Percentiles rank a stretch among this genome's conserved stretches.
Evolutionary conservation across 2,113 vertebrate genomes (phyloP).

Genomic region (Accipiter cooperii): DNA sequence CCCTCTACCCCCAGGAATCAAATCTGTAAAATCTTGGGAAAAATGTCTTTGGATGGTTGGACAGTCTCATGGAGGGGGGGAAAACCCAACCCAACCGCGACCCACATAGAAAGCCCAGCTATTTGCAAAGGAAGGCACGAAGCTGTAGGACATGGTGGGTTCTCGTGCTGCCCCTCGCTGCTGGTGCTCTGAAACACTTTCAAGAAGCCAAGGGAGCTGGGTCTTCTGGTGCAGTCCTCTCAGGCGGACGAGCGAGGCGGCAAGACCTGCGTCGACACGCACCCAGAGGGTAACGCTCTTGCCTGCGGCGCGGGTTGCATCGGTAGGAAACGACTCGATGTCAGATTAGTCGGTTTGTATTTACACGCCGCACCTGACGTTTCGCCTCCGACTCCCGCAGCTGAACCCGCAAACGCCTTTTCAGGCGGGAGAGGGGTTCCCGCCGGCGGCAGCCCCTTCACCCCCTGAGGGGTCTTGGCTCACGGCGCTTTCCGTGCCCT

Average conservation of each 20-base stretch:
- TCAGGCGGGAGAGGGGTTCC: neutral
- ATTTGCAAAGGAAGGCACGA: neutral
- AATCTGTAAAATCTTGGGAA: neutral
- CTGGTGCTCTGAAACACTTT: neutral
- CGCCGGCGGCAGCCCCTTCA: neutral
- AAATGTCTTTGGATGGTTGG: neutral
- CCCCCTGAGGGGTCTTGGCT: rapidly evolving
- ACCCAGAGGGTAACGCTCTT: neutral
- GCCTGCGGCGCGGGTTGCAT: rapidly evolving
- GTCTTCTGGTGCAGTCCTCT: neutral
- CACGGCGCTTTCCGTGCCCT: neutral
- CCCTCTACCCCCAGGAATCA: neutral
- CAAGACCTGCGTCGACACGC: rapidly evolving
- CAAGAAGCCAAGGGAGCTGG: neutral
- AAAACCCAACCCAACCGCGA: neutral
- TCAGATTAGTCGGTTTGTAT: rapidly evolving
- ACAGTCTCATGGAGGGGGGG: neutral
- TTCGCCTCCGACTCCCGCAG: neutral
- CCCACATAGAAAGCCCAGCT: neutral
- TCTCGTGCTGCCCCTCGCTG: neutral
- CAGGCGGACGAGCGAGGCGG: neutral
- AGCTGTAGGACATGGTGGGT: rapidly evolving
- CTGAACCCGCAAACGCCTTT: neutral
- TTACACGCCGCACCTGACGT: no score
- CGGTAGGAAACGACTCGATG: rapidly evolving